Evolutionary conservation across 1,140 invertebrate species (phyloP), one percentile per base, ranked within the genome.

Genomic region (Drosophila azteca): DNA sequence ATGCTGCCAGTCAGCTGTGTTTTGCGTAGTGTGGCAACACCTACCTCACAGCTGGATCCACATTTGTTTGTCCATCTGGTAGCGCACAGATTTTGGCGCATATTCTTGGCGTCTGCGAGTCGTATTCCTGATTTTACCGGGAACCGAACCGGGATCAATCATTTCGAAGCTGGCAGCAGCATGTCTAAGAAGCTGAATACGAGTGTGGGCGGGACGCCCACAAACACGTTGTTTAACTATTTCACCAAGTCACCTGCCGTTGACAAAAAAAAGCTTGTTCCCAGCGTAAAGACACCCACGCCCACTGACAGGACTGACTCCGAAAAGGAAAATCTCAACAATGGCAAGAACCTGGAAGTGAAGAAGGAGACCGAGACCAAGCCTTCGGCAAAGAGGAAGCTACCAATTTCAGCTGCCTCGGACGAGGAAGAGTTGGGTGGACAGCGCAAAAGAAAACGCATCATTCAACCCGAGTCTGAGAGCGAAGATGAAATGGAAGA

Each of bases 181-280:
- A 90, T 90, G 90, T 91, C 90, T 0, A 91, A 87, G 53, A 90
- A 90, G 50, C 54, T 90, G 1, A 90, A 90, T 55, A 87, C 72
- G 2, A 90, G 84, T 55, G 76, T 52, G 15, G 71, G 79, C 20
- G 76, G 80, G 50, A 70, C 91, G 60, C 66, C 79, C 45, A 72
- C 65, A n/a, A 94, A 94, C 79, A 94, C 93, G 0, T 71, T 94
- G n/a, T 93, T 94, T 46, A 94, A 94, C 78, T 94, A 94, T 77
- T 94, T 94, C 68, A 64, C 91, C 11, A 93, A 93, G 90, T 94
- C 93, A 3, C 93, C 93, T 13, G 93, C 92, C 3, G 82, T 92
- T 6, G 82, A 87, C 62, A 85, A 90, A 52, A 77, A 92, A 77
- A 85, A 93, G 91, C 69, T 93, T 72, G 88, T 66, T 48, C 46